Percentiles rank a stretch among this genome's conserved stretches.
phyloP scores from a whole-genome alignment of 2,797 vertebrate species.

The Acipenser ruthenus region DNA sequence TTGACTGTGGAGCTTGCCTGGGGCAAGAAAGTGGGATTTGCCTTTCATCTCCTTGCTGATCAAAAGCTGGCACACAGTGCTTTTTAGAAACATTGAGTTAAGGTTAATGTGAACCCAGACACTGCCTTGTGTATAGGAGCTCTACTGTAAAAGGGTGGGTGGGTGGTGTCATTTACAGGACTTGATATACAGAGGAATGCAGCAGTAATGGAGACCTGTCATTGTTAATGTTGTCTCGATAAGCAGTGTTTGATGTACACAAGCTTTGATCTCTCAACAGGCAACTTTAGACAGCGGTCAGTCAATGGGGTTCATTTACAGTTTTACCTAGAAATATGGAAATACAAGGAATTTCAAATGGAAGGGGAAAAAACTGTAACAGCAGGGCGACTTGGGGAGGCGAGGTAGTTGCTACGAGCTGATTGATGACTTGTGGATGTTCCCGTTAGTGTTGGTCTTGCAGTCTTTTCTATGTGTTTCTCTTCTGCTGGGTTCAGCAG shows the following conservation, averaged over 20 bases:
- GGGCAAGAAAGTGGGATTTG: conserved; percentile 27
- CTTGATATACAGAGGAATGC: conserved; percentile 33
- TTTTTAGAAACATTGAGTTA: conserved; percentile 38
- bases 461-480: no score
- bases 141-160: conserved; percentile 12
- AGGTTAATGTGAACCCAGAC: conserved; percentile 22
- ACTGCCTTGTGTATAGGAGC: conserved; percentile 12
- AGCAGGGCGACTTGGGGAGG: conserved; percentile 14
- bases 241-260: conserved; percentile 36
- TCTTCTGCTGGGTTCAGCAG: no score
- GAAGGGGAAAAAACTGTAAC: conserved; percentile 7
- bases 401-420: not conserved
- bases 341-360: not conserved
- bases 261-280: conserved; percentile 50
- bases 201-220: conserved; percentile 19
- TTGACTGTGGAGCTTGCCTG: conserved; percentile 38
- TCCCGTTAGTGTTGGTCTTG: no score
- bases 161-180: conserved; percentile 37
- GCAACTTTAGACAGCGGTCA: conserved; percentile 37
- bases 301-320: conserved; percentile 26
- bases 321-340: not conserved
- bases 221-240: conserved; percentile 13
- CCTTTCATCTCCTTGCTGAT: conserved; percentile 49
- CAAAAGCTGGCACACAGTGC: conserved; percentile 36
- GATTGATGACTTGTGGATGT: conserved; percentile 2